phyloP scores from a whole-genome alignment of 1,140 invertebrate species.

The Drosophila fuyamai region DNA sequence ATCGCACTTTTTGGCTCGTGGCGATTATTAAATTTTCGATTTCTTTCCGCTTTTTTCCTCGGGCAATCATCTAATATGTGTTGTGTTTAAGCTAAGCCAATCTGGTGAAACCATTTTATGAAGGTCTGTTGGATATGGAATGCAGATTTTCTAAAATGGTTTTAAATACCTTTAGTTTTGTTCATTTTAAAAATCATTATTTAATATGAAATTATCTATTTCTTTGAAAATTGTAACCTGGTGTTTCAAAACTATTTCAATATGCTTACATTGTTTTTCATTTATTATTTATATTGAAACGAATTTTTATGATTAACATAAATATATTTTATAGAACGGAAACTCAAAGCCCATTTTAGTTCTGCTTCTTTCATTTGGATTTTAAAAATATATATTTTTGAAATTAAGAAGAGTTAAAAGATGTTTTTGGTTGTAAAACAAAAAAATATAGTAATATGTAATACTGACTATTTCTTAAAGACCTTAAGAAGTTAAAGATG shows the following conservation, averaged over 20 bases:
- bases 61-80: slow-evolving; percentile 3
- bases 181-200: neutral
- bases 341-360: too few relatives aligned
- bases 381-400: neutral
- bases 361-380: too few relatives aligned
- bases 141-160: neutral
- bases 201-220: too few relatives aligned
- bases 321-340: too few relatives aligned
- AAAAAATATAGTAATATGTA: neutral
- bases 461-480: neutral
- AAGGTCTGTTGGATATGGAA: neutral
- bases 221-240: too few relatives aligned
- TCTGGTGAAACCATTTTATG: neutral
- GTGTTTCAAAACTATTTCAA: too few relatives aligned
- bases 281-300: too few relatives aligned
- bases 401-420: neutral
- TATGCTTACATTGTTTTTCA: too few relatives aligned
- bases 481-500: neutral
- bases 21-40: slow-evolving; percentile 20
- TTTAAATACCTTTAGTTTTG: neutral
- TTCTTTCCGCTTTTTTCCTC: neutral
- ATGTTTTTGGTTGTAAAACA: neutral
- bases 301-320: too few relatives aligned
- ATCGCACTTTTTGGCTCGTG: slow-evolving; percentile 14
- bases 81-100: neutral